Evolutionary conservation across 2,113 vertebrate species (phyloP), one percentile per base, ranked within the genome.

Genomic region (Nettapus auritus): DNA sequence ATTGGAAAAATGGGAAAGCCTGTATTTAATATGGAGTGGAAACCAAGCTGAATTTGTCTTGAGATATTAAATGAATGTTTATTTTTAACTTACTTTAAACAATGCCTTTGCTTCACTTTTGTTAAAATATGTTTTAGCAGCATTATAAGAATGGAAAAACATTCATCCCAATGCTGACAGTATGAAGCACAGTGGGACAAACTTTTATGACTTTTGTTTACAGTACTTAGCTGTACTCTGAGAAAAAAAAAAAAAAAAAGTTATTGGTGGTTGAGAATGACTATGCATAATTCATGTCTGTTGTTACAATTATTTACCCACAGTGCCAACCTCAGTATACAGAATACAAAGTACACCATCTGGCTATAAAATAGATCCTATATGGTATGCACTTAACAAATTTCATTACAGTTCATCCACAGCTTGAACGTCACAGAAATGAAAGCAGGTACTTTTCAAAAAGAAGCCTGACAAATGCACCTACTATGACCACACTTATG

Each of bases 361-460:
- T 95, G 86, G 22, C 77, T 74, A 70, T 70, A 79, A 92, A 85
- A 94, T 15, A 84, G 64, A 91, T 88, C 60, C 34, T 69, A 42
- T 8, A 14, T 17, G 20, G 64, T 90, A 79, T 55, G 82, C 36
- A 66, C 22, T 74, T 59, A 71, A 57, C n/a, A 10, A 33, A 26
- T 79, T 79, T 88, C 14, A 40, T 74, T 88, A 29, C 33, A 86
- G n/a, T 59, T 91, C 11, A 69, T 44, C 55, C 64, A 29, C 69
- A 88, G 22, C 56, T 70, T 5, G 4, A 63, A 18, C 23, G 69
- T 22, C 57, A 46, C 34, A 87, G 34, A 81, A 94, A 82, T 46
- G 38, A 69, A 90, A 86, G 71, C 25, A 80, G 57, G 38, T 46
- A 48, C 52, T 33, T 38, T 90, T 86, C 67, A 2, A 69, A 46